Base-by-base conservation (phyloP, 37 sponge, comb jelly and placozoan genomes). In the Amphimedon queenslandica region DNA sequence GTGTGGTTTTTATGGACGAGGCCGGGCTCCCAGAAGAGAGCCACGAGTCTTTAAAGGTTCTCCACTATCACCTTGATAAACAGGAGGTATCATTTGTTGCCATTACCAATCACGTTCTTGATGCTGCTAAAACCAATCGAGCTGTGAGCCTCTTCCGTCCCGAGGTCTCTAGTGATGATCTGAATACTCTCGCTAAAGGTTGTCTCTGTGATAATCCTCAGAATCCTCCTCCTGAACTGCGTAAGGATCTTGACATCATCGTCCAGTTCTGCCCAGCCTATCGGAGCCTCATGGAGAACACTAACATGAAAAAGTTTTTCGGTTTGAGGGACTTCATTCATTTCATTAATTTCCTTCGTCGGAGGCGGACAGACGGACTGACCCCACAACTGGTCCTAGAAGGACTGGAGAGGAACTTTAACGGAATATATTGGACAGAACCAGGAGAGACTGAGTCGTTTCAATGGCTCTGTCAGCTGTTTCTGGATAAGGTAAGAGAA, bases 1-100 rank as follows among this genome's bases (percentile, higher is more conserved):
- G 88, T 72, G 88, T 91, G 67, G 96, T 95, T 64, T 95, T 95
- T 55, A 91, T 95, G 88, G 96, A 95, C 58, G 96, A 90, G 71
- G 96, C 96, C 3, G 96, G 92, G 16, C 80, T 95, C 0, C 92
- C 96, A 1, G 96, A 91, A 57, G 96, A 95, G 73, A 87, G 89
- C 29, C 86, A 87, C 25, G 96, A 95, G 80, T 95, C 96, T 40
- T 77, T 95, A 37, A 95, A 95, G 73, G 96, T 87, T 23, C 78
- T 95, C n/a, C 96, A 95, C 68, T 90, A 91, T 66, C 95, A 84
- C 63, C 77, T 95, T 18, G 96, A 95, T 74, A 73, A 81, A 58
- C 83, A 79, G 27, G 85, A 88, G 55, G 96, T 95, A 4, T 87
- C 96, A 24, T 95, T 95, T 70, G 89, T 95, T 0, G 96, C 85